phyloP scores from a whole-genome alignment of 1,140 invertebrate species.

The Onthophagus taurus region DNA sequence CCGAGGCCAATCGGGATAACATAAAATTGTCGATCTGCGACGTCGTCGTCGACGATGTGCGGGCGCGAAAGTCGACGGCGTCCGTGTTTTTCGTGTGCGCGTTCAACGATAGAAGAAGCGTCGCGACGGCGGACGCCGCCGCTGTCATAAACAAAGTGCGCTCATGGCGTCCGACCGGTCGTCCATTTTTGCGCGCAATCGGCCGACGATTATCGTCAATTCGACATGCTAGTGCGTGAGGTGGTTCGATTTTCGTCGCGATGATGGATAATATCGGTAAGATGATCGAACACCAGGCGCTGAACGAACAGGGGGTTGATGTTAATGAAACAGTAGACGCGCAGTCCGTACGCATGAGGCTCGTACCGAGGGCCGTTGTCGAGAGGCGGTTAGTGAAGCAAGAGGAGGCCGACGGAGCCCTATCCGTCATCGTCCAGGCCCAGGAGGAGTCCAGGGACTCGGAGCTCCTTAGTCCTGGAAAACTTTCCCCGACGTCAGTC shows the following conservation, averaged over 20 bases:
- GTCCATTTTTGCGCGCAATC: background rate
- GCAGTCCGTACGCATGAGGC: constrained; percentile 39
- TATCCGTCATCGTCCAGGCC: constrained; percentile 59
- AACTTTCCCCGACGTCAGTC: constrained; percentile 55
- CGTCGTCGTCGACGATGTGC: constrained; percentile 11
- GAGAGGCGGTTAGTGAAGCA: constrained; percentile 36
- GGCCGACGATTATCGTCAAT: background rate
- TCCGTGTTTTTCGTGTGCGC: background rate
- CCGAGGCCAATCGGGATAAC: constrained; percentile 12
- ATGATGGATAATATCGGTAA: constrained; percentile 56
- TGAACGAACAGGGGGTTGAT: constrained; percentile 49
- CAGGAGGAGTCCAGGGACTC: constrained; percentile 51
- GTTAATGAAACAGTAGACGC: constrained; percentile 44
- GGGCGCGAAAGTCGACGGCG: background rate
- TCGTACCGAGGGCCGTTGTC: constrained; percentile 33
- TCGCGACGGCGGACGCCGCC: constrained; percentile 13
- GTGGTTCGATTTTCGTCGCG: constrained; percentile 9
- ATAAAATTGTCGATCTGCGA: constrained; percentile 5
- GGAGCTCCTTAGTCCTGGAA: constrained; percentile 54
- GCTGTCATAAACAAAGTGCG: constrained; percentile 15
- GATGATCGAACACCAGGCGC: constrained; percentile 53
- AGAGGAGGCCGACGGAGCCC: constrained; percentile 43
- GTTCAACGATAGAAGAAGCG: constrained; percentile 3
- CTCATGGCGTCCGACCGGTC: constrained; percentile 1
- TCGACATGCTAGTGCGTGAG: constrained; percentile 9